Conservation (phyloP, 2,113 vertebrate genomes). For the Rhabdornis inornatus region DNA sequence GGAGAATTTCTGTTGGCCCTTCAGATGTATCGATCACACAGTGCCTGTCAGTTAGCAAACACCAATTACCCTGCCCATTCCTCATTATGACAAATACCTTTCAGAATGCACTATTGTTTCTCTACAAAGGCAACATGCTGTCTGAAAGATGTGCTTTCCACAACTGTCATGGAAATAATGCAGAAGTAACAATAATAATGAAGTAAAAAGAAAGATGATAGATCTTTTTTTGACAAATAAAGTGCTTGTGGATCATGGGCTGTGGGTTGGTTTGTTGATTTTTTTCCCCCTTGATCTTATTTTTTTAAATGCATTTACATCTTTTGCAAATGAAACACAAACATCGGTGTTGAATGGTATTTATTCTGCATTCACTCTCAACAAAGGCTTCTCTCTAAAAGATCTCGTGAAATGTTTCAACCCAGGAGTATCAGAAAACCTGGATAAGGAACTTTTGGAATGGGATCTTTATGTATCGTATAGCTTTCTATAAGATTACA, state of each 20-base stretch:
- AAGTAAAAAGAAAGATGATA: background rate
- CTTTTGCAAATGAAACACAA: constrained; percentile 2
- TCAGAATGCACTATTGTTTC: constrained; percentile 36
- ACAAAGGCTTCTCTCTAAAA: background rate
- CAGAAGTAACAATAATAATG: constrained; percentile 1
- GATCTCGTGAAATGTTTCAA: background rate
- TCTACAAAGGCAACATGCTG: constrained; percentile 22
- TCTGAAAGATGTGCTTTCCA: constrained; percentile 50
- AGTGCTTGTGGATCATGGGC: background rate
- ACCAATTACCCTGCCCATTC: constrained; percentile 67
- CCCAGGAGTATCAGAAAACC: background rate
- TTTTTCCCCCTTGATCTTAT: background rate
- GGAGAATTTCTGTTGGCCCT: constrained; percentile 51
- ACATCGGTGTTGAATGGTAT: background rate
- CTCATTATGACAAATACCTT: constrained; percentile 65
- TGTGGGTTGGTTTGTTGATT: background rate
- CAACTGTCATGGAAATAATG: background rate
- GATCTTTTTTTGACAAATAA: background rate
- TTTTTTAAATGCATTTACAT: background rate
- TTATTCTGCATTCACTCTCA: constrained; percentile 9
- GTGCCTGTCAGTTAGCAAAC: constrained; percentile 64
- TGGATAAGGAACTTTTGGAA: background rate
- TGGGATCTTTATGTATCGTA: background rate
- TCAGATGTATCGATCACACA: constrained; percentile 46
- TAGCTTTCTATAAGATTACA: background rate